Evolutionary conservation across 2,888 invertebrate species (phyloP), one percentile per base, ranked within the genome.

Genomic region (Ormyrus nitidulus): DNA sequence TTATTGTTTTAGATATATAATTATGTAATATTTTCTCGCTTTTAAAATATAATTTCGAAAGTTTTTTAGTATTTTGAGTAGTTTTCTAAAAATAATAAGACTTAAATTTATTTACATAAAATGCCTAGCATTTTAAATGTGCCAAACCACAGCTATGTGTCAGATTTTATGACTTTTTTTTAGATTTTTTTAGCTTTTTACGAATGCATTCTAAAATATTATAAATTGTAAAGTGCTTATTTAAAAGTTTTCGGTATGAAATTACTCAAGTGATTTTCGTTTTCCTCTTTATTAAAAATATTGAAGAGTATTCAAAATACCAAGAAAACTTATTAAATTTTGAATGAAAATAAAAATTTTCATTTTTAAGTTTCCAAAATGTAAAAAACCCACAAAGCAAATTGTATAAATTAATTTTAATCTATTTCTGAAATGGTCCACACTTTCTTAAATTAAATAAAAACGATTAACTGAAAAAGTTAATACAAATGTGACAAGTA

Each of bases 401-500:
- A 54, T 68, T 34, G 44, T 59, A 5, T 19, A 59, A 70, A 70
- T 53, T 49, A 46, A 34, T 34, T 61, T 46, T 44, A 56, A 68
- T 75, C 10, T 19, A 11, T 13, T 59, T 46, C 5, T 11, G 11
- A 75, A 59, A 53, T 75, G 34, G 49, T 7, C 51, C 69, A 48
- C 51, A 19, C 8, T 70, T 62, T 69, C 9, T n/a, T 72, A 68
- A 68, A 13, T 51, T 54, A 54, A 64, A 9, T 44, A 58, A 66
- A 75, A 62, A 70, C 49, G 9, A 62, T 9, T 62, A 78, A 72
- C 53, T 66, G 44, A 73, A 44, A 44, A 68, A 51, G 56, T 62
- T 73, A 46, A 59, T 49, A 68, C 34, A 61, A 13, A 72, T 51
- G 13, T 54, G 69, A 79, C 70, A 65, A 79, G 79, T 75, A 79